Evolutionary conservation across 1,140 invertebrate genomes (phyloP).

Genomic region (Phenacoccus solenopsis): DNA sequence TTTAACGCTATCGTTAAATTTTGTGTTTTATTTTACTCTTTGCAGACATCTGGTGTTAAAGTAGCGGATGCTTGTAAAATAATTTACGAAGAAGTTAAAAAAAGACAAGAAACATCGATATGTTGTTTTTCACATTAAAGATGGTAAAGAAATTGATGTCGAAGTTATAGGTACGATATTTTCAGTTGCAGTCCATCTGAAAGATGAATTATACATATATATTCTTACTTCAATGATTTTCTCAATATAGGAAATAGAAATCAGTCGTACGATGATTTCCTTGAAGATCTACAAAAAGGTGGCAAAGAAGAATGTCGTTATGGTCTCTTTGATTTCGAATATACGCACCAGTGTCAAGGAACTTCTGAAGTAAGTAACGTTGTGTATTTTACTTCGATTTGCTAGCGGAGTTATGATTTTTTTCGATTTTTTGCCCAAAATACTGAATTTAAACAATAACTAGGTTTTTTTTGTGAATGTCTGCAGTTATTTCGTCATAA

Average conservation of each 20-base stretch:
- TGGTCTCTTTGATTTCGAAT: constrained; percentile 89
- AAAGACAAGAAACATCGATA: constrained; percentile 95
- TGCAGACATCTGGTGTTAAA: constrained; percentile 87
- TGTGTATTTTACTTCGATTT: constrained; percentile 16
- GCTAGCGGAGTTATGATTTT: no score
- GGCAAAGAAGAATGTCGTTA: constrained; percentile 85
- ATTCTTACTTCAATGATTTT: constrained; percentile 12
- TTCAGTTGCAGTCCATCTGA: not conserved
- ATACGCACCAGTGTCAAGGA: constrained; percentile 87
- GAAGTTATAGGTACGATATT: constrained; percentile 57
- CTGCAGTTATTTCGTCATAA: no score
- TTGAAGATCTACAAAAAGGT: constrained; percentile 77
- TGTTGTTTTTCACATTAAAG: constrained; percentile 88
- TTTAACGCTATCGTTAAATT: not conserved
- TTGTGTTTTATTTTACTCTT: constrained; percentile 28
- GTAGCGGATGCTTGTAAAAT: constrained; percentile 89
- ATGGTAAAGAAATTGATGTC: constrained; percentile 87
- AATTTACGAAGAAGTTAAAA: constrained; percentile 91
- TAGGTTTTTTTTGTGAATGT: no score
- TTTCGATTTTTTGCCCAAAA: not conserved
- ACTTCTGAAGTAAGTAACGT: constrained; percentile 60
- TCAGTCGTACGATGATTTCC: constrained; percentile 77
- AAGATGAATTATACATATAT: not conserved
- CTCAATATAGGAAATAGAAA: constrained; percentile 48
- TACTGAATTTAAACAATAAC: no score